Evolutionary conservation across 2,797 vertebrate genomes (phyloP), one percentile per base, ranked within the genome.

Genomic region (Helostoma temminkii): DNA sequence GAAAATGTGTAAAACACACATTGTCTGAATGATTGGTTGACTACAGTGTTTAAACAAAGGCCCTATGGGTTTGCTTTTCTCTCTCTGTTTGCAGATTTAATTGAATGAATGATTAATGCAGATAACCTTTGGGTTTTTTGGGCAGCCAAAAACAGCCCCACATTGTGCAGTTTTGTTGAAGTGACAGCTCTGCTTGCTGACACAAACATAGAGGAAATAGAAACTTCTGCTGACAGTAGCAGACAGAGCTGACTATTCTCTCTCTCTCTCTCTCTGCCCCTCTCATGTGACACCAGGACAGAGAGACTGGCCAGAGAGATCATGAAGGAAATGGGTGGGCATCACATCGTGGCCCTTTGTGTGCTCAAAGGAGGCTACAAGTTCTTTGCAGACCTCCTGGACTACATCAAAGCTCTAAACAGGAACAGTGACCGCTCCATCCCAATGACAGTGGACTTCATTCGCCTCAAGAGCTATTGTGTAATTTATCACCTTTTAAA

Each of bases 401-500:
- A 99, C 93, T 99, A 97, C 88, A 99, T 99, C 92, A 99, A 99
- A 93, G 96, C 96, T 52, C 93, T 99, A 86, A 99, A 99, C 91
- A 95, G 97, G 81, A 99, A 99, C 93, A 98, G 96, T 37, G 97
- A 99, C 86, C 96, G 93, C 57, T 99, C 98, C 42, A 99, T 99
- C 88, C 98, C 98, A 12, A 98, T 99, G 98, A 99, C 98, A 0
- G 98, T 99, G 26, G 98, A 99, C 94, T 99, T 99, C 91, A 99
- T 99, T 75, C 95, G 98, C 71, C 93, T 99, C 84, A 99, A 99
- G 94, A 99, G 98, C 93, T 99, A 99, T 66, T 99, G 94, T 86
- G 98, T 99, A 96, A 89, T 63, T 21, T 8, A 43, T 45, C 12
- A 0, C 0, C 25, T 48, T 48, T 36, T 15, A n/a, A n/a, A n/a